Evolutionary conservation across 2,797 vertebrate genomes (phyloP), one percentile per base, ranked within the genome.

Genomic region (Masticophis lateralis): DNA sequence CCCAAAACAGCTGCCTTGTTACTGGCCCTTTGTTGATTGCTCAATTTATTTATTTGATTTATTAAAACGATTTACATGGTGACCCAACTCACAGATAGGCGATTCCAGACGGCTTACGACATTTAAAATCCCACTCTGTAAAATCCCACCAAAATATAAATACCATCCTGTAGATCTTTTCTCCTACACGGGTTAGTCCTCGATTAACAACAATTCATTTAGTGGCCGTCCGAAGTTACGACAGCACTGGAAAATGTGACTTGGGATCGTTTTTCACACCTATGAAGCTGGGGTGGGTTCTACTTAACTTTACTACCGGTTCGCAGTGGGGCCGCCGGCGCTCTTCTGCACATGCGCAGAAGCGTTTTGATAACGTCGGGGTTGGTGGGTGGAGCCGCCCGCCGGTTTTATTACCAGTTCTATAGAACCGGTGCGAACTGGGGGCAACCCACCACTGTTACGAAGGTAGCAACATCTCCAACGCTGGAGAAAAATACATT

Each of bases 1-100:
- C 74, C 88, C 86, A 69, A 88, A 37, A 92, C 90, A 94, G 63
- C 8, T 63, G 51, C 18, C 56, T 92, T 20, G 5, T 4, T 16
- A 25, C 28, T 37, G 28, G 5, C 47, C 18, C 25, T 5, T 5
- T 3, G 13, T 13, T 13, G 69, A 27, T 10, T 56, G 63, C 2
- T 37, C 63, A 66, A n/a, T n/a, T n/a, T 5, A 14, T 66, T 66
- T 66, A 69, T 69, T 69, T 32, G n/a, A 69, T 6, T 16, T 16
- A 16, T 69, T 2, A 69, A 32, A 16, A 2, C 2, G 14, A 14
- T 2, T 14, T 5, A n/a, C 16, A 14, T 14, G 28, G 5, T 1
- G 13, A 14, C 28, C 28, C 28, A 32, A 69, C 63, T 32, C 63
- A 69, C 2, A 0, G 25, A 3, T 27, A 61, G 25, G 9, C 3